phyloP scores from a whole-genome alignment of 1,140 invertebrate species.

The Sycobia sp. region DNA sequence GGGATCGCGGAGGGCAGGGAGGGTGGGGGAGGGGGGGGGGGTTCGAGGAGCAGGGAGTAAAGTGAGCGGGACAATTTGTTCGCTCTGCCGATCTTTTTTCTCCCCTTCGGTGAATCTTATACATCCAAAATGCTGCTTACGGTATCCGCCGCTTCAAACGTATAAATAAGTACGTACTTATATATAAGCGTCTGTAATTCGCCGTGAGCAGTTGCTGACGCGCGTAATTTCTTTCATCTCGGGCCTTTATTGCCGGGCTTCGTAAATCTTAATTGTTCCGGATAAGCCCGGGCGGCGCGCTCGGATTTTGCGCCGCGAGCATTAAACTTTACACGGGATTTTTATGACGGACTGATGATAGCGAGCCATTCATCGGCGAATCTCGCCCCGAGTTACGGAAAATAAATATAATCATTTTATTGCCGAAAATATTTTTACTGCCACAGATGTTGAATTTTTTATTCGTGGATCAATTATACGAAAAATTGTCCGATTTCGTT shows the following conservation, averaged over 20 bases:
- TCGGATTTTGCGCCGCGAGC: constrained; percentile 4
- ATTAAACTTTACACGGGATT: not conserved
- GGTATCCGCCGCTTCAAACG: not conserved
- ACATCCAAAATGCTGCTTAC: constrained; percentile 6
- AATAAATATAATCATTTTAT: too few relatives aligned
- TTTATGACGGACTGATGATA: not conserved
- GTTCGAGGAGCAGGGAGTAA: too few relatives aligned
- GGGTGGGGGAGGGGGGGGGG: too few relatives aligned
- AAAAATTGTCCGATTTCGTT: too few relatives aligned
- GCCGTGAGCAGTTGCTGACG: not conserved
- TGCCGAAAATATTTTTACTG: too few relatives aligned
- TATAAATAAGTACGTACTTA: too few relatives aligned
- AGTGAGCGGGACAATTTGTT: too few relatives aligned
- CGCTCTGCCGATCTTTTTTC: not conserved
- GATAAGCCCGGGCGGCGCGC: not conserved
- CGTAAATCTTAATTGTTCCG: constrained; percentile 19
- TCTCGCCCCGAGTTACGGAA: not conserved
- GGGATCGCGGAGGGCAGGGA: too few relatives aligned
- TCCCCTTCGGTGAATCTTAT: not conserved
- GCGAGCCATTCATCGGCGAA: not conserved
- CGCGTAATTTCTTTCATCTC: constrained; percentile 1
- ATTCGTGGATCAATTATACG: too few relatives aligned
- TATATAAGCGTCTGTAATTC: not conserved
- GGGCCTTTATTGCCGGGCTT: constrained; percentile 8
- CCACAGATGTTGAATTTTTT: too few relatives aligned